Evolutionary conservation across 1,140 invertebrate species (phyloP).

Genomic region (Caenorhabditis tropicalis): DNA sequence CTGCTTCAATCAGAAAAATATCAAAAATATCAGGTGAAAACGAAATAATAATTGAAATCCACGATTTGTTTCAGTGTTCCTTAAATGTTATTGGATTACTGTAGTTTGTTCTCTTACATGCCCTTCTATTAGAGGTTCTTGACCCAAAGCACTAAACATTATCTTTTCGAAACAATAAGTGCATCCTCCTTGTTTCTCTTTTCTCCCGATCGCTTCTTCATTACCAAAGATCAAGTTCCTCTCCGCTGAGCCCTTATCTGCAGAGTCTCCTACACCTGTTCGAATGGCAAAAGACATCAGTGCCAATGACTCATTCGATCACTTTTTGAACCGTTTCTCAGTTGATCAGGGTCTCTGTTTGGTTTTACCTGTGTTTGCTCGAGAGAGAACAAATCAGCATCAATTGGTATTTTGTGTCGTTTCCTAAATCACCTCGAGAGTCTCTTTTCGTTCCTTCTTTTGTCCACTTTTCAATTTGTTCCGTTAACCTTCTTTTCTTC

Average conservation of each 20-base stretch:
- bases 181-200: neutral
- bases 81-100: too few relatives aligned
- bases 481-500: neutral
- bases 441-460: neutral
- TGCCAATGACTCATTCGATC: neutral
- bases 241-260: neutral
- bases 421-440: neutral
- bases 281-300: constrained; percentile 1
- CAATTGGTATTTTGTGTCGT: neutral
- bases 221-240: neutral
- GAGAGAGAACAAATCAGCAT: constrained; percentile 1
- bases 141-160: too few relatives aligned
- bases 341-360: neutral
- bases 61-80: too few relatives aligned
- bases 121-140: too few relatives aligned
- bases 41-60: too few relatives aligned
- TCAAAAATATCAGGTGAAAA: too few relatives aligned
- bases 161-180: neutral
- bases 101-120: too few relatives aligned
- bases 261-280: neutral
- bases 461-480: neutral
- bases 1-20: neutral
- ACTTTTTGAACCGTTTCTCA: neutral
- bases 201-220: neutral
- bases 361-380: constrained; percentile 14